phyloP scores from a whole-genome alignment of 2,113 vertebrate species.

The Alexandromys fortis region DNA sequence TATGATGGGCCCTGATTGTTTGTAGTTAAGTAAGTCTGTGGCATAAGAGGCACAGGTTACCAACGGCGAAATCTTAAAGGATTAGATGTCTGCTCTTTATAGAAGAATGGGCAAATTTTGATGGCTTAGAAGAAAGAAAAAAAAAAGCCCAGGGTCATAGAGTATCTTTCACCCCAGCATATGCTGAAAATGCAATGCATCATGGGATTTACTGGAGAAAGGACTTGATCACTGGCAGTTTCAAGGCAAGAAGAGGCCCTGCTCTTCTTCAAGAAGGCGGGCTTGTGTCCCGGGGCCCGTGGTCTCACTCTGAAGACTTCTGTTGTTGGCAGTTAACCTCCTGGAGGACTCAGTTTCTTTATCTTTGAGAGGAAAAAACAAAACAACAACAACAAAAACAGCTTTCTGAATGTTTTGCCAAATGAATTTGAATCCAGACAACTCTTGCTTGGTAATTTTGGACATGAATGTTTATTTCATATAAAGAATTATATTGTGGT shows the following conservation, averaged over 20 bases:
- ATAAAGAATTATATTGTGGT: slow-evolving; percentile 10
- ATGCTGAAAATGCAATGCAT: background rate
- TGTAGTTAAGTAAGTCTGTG: slow-evolving; percentile 1
- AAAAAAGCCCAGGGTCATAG: too few relatives aligned
- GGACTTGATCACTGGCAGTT: background rate
- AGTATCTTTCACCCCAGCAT: background rate
- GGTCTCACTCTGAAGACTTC: background rate
- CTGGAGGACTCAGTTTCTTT: background rate
- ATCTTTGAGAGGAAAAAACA: background rate
- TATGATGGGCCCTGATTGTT: background rate
- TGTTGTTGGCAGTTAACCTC: background rate
- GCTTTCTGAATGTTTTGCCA: slow-evolving; percentile 11
- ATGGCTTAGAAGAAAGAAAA: background rate
- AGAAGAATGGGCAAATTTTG: background rate
- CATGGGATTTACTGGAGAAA: background rate
- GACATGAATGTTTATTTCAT: slow-evolving; percentile 13
- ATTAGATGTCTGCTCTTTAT: background rate
- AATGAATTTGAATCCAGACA: background rate
- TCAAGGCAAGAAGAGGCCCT: background rate
- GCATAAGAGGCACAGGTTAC: background rate
- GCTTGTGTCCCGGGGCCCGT: background rate
- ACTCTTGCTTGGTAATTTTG: background rate
- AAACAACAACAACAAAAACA: background rate
- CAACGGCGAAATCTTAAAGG: background rate
- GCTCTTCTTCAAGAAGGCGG: background rate